Percentiles rank a stretch among this genome's conserved stretches.
These are phyloP conservation scores for Hypomecis punctinalis DNA, from an alignment of 2,888 invertebrate genomes.

Conservation along the genomic window DNA sequence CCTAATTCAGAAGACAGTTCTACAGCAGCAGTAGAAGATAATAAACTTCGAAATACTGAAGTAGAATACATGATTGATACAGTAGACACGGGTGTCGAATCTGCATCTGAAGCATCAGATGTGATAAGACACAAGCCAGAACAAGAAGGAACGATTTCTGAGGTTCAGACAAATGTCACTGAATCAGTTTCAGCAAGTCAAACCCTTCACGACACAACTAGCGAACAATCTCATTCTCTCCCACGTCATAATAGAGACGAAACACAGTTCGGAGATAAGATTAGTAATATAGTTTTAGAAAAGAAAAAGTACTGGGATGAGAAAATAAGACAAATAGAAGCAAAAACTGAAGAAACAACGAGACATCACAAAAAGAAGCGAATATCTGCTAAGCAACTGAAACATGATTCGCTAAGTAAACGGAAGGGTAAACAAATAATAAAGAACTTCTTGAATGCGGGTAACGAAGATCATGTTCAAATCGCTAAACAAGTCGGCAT, in stretches of 20 bases:
- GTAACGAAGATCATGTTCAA: constrained; percentile 44
- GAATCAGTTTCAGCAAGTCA: constrained; percentile 83
- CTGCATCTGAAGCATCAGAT: constrained; percentile 81
- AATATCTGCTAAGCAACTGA: constrained; percentile 63
- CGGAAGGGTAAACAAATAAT: constrained; percentile 75
- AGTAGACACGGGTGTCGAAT: constrained; percentile 71
- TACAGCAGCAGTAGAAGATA: constrained; percentile 50
- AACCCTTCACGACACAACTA: constrained; percentile 63
- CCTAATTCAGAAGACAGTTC: constrained; percentile 63
- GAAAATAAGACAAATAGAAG: constrained; percentile 75
- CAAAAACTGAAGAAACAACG: constrained; percentile 67
- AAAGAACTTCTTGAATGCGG: constrained; percentile 66
- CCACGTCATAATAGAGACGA: constrained; percentile 44
- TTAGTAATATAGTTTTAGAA: constrained; percentile 74
- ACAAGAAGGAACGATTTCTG: constrained; percentile 81
- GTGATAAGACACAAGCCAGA: constrained; percentile 76
- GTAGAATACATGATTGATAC: constrained; percentile 34
- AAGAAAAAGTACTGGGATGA: constrained; percentile 83
- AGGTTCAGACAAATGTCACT: constrained; percentile 82
- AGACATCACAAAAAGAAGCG: constrained; percentile 65
- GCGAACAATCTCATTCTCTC: constrained; percentile 41
- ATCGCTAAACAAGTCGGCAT: constrained; percentile 40
- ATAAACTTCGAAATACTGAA: constrained; percentile 48
- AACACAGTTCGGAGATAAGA: constrained; percentile 64
- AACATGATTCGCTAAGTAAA: constrained; percentile 76